Percentiles rank a stretch among this genome's conserved stretches.
Evolutionary conservation across 2,113 vertebrate genomes (phyloP).

Genomic region (Rhinolophus sinicus): DNA sequence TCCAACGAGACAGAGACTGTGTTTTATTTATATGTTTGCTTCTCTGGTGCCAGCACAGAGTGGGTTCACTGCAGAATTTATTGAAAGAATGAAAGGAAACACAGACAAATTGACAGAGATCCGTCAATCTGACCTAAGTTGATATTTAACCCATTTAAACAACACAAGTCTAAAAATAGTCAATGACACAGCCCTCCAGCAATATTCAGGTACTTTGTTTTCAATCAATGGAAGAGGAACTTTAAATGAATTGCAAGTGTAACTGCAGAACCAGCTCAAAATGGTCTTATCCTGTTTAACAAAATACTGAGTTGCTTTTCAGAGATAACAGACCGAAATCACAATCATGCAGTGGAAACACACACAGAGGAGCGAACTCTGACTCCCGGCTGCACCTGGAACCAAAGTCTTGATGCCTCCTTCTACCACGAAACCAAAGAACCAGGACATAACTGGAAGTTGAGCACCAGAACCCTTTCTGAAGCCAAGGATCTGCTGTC

Average conservation of each 20-base stretch:
- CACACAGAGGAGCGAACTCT: not conserved
- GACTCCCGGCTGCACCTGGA: not conserved
- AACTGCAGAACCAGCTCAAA: not conserved
- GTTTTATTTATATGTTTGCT: not conserved
- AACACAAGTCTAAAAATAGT: slow-evolving; percentile 25
- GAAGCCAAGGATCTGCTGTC: not conserved
- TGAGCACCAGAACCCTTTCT: not conserved
- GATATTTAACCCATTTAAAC: not conserved
- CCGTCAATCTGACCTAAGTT: not conserved
- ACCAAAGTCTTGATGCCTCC: not conserved
- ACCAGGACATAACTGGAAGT: not conserved
- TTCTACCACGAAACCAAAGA: not conserved
- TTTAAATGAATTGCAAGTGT: not conserved
- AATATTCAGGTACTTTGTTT: slow-evolving; percentile 5
- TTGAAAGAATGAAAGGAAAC: not conserved
- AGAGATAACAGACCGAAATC: not conserved
- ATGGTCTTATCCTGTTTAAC: not conserved
- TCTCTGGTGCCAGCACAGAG: not conserved
- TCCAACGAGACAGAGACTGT: not conserved
- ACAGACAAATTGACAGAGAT: not conserved
- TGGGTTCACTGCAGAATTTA: not conserved
- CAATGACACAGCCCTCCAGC: not conserved
- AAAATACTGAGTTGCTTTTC: not conserved
- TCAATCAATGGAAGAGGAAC: not conserved
- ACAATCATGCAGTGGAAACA: not conserved